Evolutionary conservation across 2,113 vertebrate genomes (phyloP), one percentile per base, ranked within the genome.

Genomic region (Ciconia stormi): DNA sequence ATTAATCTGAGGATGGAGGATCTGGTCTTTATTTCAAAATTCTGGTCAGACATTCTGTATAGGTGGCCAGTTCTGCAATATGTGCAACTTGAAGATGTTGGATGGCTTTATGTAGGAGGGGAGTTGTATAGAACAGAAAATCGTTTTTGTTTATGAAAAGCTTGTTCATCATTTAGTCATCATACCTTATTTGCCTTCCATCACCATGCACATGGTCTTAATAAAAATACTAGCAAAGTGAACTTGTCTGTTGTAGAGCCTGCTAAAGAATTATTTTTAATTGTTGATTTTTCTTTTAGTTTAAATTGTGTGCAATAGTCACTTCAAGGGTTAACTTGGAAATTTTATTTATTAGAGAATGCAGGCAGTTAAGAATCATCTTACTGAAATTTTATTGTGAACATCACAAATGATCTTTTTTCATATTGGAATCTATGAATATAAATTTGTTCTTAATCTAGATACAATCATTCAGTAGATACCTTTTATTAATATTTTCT

Each of bases 401-500:
- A 63, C 40, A 40, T 38, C 88, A 83, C 52, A 90, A 62, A 26
- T 81, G 0, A 49, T 70, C 13, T 76, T 81, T 82, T 67, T 21
- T 82, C 66, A 38, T 88, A 71, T 50, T 85, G 47, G 52, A 84
- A 14, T 89, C 71, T 40, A 9, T n/a, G 40, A 96, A 34, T 84
- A 53, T 93, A 74, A 91, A 27, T 19, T 84, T 32, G 13, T 69
- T 85, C 26, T 87, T 82, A 83, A 76, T 84, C 40, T 77, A 72
- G 36, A 30, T 86, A 30, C 11, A 67, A 46, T 71, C 27, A 29
- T 94, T 94, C 38, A 66, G 29, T 72, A 91, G 42, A 73, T 87
- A n/a, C 59, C 76, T 95, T 85, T 87, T 80, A 93, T 93, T 95
- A 96, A 83, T 92, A 74, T 82, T 95, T 89, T 90, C 94, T 62